A percentile compares a stretch with the other conserved stretches of the same genome.
Conservation (phyloP, 2,113 vertebrate species). For the Centropus bengalensis region DNA sequence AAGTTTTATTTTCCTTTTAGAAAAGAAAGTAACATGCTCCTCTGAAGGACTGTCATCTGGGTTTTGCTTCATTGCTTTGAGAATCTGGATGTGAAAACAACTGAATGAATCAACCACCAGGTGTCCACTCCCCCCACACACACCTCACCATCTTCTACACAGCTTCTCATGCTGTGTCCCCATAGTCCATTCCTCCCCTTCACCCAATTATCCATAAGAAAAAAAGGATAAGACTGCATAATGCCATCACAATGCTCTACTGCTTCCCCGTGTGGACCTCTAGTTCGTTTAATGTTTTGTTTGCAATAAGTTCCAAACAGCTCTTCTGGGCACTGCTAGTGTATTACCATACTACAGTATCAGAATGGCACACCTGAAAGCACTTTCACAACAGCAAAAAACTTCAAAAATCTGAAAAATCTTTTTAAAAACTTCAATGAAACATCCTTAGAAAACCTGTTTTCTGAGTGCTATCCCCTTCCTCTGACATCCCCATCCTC, state of each 20-base stretch:
- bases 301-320: background rate
- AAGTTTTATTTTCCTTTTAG: background rate
- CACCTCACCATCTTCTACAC: background rate
- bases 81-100: background rate
- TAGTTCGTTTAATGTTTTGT: background rate
- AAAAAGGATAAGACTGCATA: background rate
- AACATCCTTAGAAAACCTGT: background rate
- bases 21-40: background rate
- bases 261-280: background rate
- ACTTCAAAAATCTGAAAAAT: background rate
- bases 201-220: background rate
- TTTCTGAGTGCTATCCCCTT: background rate
- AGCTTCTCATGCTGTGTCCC: background rate
- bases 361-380: background rate
- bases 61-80: background rate
- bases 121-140: background rate
- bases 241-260: background rate
- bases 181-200: background rate
- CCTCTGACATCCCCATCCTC: background rate
- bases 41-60: background rate
- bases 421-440: background rate
- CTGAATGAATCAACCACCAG: background rate
- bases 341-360: background rate
- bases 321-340: background rate
- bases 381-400: background rate